Evolutionary conservation across 64 coral and sea anemone genomes (phyloP).

Genomic region (Pocillopora verrucosa): DNA sequence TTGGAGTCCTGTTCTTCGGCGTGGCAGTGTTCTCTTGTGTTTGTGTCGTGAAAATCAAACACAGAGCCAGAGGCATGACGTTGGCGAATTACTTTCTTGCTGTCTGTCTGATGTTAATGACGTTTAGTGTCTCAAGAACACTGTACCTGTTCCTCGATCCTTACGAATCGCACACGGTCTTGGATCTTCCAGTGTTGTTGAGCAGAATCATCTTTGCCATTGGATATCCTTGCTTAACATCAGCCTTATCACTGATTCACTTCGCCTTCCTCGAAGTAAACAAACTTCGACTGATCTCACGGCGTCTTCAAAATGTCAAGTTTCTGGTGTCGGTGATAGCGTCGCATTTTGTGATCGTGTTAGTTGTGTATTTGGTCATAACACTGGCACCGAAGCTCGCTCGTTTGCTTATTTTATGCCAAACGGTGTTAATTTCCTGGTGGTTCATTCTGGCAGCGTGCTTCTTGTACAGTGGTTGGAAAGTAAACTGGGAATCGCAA

Average conservation of each 20-base stretch:
- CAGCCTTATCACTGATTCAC: conserved; percentile 72
- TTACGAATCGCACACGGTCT: conserved; percentile 62
- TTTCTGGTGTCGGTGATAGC: conserved; percentile 61
- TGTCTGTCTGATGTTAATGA: conserved; percentile 67
- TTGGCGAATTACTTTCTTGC: conserved; percentile 67
- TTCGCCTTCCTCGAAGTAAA: conserved; percentile 88
- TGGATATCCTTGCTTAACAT: conserved; percentile 80
- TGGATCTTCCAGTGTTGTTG: conserved; percentile 59
- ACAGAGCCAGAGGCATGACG: conserved; percentile 43
- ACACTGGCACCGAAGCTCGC: conserved; percentile 70
- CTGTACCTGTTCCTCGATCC: conserved; percentile 68
- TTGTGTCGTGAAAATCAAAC: conserved; percentile 54
- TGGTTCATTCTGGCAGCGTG: conserved; percentile 57
- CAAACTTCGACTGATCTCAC: conserved; percentile 42
- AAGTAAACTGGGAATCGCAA: conserved; percentile 58
- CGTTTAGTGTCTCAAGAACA: conserved; percentile 61
- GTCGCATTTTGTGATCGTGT: conserved; percentile 67
- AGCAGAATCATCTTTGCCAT: conserved; percentile 66
- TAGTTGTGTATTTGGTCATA: conserved; percentile 52
- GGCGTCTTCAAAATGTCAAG: conserved; percentile 80
- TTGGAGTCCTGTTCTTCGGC: conserved; percentile 51
- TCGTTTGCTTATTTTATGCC: conserved; percentile 70
- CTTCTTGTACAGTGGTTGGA: conserved; percentile 70
- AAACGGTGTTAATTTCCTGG: conserved; percentile 74
- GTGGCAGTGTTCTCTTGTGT: conserved; percentile 62